A percentile compares a stretch with the other conserved stretches of the same genome.
phyloP scores from a whole-genome alignment of 2,797 vertebrate species.

The Esox masquinongy region DNA sequence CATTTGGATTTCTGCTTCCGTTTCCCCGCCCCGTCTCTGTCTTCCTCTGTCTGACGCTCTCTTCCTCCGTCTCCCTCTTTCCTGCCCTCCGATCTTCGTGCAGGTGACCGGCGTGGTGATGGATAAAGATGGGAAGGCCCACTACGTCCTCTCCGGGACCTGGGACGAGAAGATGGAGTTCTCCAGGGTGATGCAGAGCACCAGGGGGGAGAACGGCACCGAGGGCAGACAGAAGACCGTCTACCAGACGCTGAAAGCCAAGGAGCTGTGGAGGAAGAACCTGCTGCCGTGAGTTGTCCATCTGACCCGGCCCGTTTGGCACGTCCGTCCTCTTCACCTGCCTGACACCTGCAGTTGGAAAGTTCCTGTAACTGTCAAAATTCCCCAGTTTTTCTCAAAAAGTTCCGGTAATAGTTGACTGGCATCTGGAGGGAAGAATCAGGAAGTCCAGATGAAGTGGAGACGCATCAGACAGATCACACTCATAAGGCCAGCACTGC shows the following conservation, averaged over 20 bases:
- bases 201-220: conserved; percentile 81
- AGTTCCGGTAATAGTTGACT: no score
- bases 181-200: conserved; percentile 83
- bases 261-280: conserved; percentile 91
- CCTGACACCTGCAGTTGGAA: no score
- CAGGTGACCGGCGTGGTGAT: conserved; percentile 94
- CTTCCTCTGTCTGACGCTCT: not conserved
- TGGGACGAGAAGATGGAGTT: conserved; percentile 99
- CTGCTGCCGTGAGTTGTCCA: conserved; percentile 85
- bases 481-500: no score
- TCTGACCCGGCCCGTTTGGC: not conserved
- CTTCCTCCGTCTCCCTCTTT: not conserved
- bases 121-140: conserved; percentile 86
- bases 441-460: no score
- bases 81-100: not conserved
- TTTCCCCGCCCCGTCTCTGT: not conserved
- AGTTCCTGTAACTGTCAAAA: no score
- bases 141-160: conserved; percentile 89
- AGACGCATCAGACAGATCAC: no score
- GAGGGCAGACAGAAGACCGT: conserved; percentile 85
- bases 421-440: no score
- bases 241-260: conserved; percentile 80
- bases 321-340: not conserved
- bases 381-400: no score
- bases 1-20: no score